Percentiles rank a stretch among this genome's conserved stretches.
phyloP scores from a whole-genome alignment of 2,113 vertebrate genomes.

The Choloepus hoffmanni region DNA sequence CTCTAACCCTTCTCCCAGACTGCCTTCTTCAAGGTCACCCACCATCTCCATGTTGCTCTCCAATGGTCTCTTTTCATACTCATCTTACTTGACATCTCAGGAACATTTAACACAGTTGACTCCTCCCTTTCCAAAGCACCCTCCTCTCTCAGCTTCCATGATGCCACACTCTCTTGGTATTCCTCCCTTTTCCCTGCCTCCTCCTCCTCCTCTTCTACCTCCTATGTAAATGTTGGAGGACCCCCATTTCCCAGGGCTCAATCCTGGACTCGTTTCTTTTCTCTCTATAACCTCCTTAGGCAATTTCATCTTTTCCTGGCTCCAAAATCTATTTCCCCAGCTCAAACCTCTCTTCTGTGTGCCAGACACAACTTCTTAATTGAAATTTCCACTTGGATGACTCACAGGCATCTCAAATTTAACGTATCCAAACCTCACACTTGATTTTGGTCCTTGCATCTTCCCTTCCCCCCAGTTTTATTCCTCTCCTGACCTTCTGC shows the following conservation, averaged over 20 bases:
- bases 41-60: background rate
- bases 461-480: background rate
- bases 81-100: background rate
- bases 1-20: background rate
- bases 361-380: slow-evolving; percentile 32
- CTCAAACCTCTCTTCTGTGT: slow-evolving; percentile 1
- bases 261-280: background rate
- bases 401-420: slow-evolving; percentile 5
- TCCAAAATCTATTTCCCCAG: slow-evolving; percentile 43
- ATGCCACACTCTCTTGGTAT: background rate
- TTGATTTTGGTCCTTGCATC: background rate
- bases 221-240: background rate
- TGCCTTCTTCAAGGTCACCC: background rate
- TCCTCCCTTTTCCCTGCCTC: background rate
- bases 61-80: background rate
- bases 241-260: background rate
- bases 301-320: slow-evolving; percentile 1
- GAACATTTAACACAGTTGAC: background rate
- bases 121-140: background rate
- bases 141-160: background rate
- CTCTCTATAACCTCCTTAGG: background rate
- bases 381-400: slow-evolving; percentile 66
- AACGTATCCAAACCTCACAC: background rate
- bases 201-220: background rate
- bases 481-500: background rate